Evolutionary conservation across 2,113 vertebrate genomes (phyloP), one percentile per base, ranked within the genome.

Genomic region (Leucosticte australis): DNA sequence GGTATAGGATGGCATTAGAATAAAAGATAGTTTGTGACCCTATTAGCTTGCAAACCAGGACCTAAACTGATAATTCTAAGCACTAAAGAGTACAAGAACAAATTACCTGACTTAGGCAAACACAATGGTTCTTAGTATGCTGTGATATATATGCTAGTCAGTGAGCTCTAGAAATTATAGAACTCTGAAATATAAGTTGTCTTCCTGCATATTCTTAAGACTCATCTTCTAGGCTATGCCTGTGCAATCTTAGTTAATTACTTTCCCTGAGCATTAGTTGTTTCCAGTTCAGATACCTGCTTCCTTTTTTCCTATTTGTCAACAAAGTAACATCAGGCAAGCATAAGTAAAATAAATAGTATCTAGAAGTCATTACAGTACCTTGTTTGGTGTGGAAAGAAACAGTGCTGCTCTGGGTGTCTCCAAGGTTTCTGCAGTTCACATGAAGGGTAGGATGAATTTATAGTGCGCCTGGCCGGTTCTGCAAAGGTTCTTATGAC

Each of bases 381-480:
- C 95, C 95, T 97, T 87, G 28, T 83, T 86, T 68, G 42, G 39
- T 39, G 65, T 37, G 31, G 83, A 37, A 31, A 95, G 73, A 68
- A 94, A 46, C 5, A 3, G 75, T 74, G 75, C 64, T 71, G 56
- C 52, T 94, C 75, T 13, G 41, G 27, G 16, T 87, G 64, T 71
- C 92, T 95, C 88, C 53, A 81, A 64, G 56, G 75, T 81, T 89
- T 92, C 92, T 96, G 69, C 18, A 75, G 86, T 84, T 88, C 73
- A 92, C 52, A 7, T 67, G 76, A 59, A 83, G 68, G 28, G 41
- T 87, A 90, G 44, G 52, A 82, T 93, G 83, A 90, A 96, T 97
- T 94, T 97, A 97, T 97, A 97, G 56, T 49, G 41, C 33, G 92
- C 44, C 49, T 84, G 89, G 37, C 86, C 31, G 21, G 86, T 95